phyloP scores from a whole-genome alignment of 2,113 vertebrate genomes.

The Varanus komodoensis region DNA sequence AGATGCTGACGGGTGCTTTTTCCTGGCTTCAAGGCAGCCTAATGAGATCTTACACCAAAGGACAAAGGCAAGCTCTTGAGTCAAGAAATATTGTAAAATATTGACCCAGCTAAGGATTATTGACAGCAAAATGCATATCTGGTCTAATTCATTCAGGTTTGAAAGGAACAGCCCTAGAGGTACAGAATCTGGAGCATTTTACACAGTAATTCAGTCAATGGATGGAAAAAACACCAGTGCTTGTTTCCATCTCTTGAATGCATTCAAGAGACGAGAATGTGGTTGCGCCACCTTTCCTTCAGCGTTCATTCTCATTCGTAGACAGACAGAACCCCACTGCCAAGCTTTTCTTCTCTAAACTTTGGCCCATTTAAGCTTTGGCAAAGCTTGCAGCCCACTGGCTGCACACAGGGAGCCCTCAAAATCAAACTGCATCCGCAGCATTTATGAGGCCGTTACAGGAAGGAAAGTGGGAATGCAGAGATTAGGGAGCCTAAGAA shows the following conservation, averaged over 20 bases:
- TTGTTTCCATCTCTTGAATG: neutral
- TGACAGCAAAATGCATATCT: neutral
- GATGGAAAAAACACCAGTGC: neutral
- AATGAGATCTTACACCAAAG: neutral
- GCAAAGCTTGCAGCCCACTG: neutral
- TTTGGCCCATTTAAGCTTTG: neutral
- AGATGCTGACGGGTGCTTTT: slow-evolving; percentile 21
- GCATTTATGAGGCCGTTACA: neutral
- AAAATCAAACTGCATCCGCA: neutral
- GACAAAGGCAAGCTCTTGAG: neutral
- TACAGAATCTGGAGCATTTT: too few species aligned
- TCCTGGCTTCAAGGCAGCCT: neutral
- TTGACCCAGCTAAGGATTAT: neutral
- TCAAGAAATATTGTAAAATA: slow-evolving; percentile 11
- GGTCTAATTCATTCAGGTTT: neutral
- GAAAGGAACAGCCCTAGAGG: neutral
- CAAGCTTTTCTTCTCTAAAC: neutral
- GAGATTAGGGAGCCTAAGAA: neutral
- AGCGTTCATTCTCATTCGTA: neutral
- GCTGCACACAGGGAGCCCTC: neutral
- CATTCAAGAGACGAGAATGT: neutral
- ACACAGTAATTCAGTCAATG: neutral
- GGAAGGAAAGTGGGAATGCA: neutral
- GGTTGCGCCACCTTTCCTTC: neutral
- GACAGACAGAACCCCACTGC: neutral